These are phyloP conservation scores for Petrocephalus schoutedeni DNA, from an alignment of 2,797 vertebrate genomes.

Conservation along the genomic window DNA sequence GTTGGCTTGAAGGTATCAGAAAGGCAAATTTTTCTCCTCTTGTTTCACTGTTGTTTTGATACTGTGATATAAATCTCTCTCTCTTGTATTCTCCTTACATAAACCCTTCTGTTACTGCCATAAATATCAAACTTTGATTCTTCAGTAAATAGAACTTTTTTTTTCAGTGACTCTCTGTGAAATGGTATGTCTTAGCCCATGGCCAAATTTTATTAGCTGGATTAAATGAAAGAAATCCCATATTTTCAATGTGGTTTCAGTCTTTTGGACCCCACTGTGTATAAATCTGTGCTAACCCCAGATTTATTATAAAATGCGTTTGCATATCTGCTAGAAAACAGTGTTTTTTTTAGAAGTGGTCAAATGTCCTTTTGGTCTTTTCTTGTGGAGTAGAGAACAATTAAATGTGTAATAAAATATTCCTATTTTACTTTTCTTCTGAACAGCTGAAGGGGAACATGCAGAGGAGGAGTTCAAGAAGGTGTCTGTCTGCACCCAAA, in stretches of 20 bases:
- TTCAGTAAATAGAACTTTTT: not conserved
- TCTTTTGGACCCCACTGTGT: not conserved
- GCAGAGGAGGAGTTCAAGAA: conserved; percentile 46
- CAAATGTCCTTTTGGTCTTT: not conserved
- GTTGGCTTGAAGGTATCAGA: not conserved
- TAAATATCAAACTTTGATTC: no score
- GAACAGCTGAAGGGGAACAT: conserved; percentile 49
- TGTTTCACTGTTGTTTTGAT: not conserved
- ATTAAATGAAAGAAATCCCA: not conserved
- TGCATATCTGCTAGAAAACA: not conserved
- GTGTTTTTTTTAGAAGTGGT: not conserved
- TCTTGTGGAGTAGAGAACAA: not conserved
- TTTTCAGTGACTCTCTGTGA: not conserved
- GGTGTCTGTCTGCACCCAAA: conserved; percentile 42
- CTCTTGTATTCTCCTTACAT: no score
- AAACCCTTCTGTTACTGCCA: no score
- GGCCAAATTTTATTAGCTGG: not conserved
- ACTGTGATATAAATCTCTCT: not conserved
- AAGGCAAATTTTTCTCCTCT: not conserved
- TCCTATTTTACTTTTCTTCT: conserved; percentile 38
- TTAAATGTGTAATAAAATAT: not conserved
- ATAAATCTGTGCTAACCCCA: not conserved
- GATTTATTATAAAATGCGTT: not conserved
- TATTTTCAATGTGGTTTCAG: not conserved
- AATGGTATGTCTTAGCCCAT: not conserved